Base-by-base conservation (phyloP, 1,140 invertebrate genomes). In the Scaptodrosophila lebanonensis region DNA sequence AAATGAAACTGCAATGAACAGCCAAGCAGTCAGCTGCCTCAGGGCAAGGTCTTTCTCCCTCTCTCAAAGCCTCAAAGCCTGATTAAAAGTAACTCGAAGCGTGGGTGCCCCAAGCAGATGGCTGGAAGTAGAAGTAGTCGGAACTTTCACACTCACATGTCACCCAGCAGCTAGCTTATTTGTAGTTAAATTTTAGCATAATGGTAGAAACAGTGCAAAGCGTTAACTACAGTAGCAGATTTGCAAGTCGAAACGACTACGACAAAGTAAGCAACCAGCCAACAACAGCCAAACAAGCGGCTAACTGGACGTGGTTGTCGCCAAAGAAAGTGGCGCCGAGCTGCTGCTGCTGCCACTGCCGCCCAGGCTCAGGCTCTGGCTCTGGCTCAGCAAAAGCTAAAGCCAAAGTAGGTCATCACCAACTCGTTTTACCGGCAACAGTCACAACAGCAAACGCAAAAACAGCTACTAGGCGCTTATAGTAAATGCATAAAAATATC, bases 301-400 rank as follows among this genome's bases (percentile, higher is more conserved):
- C n/a, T n/a, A n/a, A n/a, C n/a, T n/a, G n/a, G n/a, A n/a, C n/a
- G n/a, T n/a, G n/a, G n/a, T 69, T 71, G 71, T 70, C 71, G 70
- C 71, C 66, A 66, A 75, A 76, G 70, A 75, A 75, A 75, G 70
- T 76, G 70, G 70, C 70, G 71, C 66, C 70, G 76, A 38, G 32
- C 52, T 63, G 59, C 45, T 49, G 15, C 45, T 16, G 17, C 29
- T 15, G 15, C 25, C 12, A 33, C 42, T 40, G 27, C 13, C 30
- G 30, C 16, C 57, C 51, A 43, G 58, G 51, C 32, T 40, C 27
- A 48, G 38, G 18, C 50, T 39, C n/a, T n/a, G n/a, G n/a, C n/a
- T n/a, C n/a, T n/a, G n/a, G n/a, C n/a, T n/a, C n/a, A n/a, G n/a
- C n/a, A n/a, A n/a, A n/a, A n/a, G n/a, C n/a, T n/a, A n/a, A n/a